phyloP scores from a whole-genome alignment of 2,113 vertebrate genomes.

The Bagarius yarrelli region DNA sequence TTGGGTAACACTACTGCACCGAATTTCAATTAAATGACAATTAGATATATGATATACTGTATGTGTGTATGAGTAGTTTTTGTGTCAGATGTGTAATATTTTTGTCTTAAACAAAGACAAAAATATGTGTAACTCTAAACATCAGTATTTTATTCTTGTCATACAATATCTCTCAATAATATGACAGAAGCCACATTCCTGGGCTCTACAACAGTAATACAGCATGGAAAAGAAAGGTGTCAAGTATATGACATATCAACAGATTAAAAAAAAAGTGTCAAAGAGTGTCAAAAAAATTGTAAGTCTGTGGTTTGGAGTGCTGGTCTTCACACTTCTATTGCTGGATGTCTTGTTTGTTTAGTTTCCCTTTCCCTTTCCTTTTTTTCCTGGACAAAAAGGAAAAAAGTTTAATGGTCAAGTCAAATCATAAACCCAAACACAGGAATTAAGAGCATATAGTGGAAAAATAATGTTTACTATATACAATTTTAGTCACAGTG shows the following conservation, averaged over 20 bases:
- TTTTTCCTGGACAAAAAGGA: slow-evolving; percentile 74
- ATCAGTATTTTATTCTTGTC: slow-evolving; percentile 33
- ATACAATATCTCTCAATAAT: slow-evolving; percentile 24
- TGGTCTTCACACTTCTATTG: slow-evolving; percentile 27
- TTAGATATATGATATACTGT: background rate
- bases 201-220: slow-evolving; percentile 20
- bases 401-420: background rate
- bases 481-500: background rate
- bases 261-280: background rate
- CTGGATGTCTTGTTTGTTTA: slow-evolving; percentile 30
- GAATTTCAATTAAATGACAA: slow-evolving; percentile 11
- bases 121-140: slow-evolving; percentile 19
- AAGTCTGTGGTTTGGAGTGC: slow-evolving; percentile 22
- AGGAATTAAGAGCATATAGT: background rate
- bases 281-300: background rate
- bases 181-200: slow-evolving; percentile 9
- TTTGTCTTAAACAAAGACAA: slow-evolving; percentile 10
- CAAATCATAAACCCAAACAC: background rate
- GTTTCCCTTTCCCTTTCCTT: slow-evolving; percentile 78
- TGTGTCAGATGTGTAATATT: slow-evolving; percentile 13
- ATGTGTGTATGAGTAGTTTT: background rate
- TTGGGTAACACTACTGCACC: slow-evolving; percentile 31
- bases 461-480: background rate
- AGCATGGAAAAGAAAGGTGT: slow-evolving; percentile 14
- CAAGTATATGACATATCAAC: background rate